Evolutionary conservation across 2,113 vertebrate species (phyloP).

Genomic region (Rhea pennata): DNA sequence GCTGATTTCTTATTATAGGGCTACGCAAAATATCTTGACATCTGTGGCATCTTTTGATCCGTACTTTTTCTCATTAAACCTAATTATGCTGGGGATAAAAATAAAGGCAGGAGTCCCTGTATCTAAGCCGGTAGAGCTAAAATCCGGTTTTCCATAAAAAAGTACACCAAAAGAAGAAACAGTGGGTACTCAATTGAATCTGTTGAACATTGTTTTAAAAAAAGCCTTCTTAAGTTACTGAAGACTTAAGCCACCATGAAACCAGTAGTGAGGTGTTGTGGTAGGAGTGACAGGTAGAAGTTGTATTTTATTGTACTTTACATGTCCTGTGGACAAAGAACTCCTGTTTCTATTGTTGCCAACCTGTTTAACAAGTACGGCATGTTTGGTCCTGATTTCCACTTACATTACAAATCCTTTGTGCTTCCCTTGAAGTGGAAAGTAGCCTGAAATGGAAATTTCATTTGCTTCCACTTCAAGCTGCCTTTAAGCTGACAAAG

Average conservation of each 20-base stretch:
- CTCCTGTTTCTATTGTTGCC: neutral
- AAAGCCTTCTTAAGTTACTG: neutral
- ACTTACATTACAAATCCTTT: neutral
- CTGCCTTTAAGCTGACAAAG: neutral
- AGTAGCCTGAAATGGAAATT: neutral
- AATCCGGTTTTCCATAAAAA: neutral
- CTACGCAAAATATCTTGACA: neutral
- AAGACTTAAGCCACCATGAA: neutral
- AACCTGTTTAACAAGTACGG: neutral
- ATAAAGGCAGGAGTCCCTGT: neutral
- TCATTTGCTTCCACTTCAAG: neutral
- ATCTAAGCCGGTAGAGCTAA: neutral
- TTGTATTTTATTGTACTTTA: neutral
- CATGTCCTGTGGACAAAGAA: neutral
- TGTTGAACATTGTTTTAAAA: neutral
- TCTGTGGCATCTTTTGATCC: neutral
- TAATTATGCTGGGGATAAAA: neutral
- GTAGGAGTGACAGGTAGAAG: neutral
- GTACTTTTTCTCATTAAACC: neutral
- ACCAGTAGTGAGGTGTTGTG: neutral
- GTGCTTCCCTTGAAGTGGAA: neutral
- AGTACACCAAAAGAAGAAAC: neutral
- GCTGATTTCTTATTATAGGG: neutral
- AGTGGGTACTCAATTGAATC: neutral
- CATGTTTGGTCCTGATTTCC: neutral